Conservation (phyloP, 2,113 vertebrate species). For the Phycodurus eques region DNA sequence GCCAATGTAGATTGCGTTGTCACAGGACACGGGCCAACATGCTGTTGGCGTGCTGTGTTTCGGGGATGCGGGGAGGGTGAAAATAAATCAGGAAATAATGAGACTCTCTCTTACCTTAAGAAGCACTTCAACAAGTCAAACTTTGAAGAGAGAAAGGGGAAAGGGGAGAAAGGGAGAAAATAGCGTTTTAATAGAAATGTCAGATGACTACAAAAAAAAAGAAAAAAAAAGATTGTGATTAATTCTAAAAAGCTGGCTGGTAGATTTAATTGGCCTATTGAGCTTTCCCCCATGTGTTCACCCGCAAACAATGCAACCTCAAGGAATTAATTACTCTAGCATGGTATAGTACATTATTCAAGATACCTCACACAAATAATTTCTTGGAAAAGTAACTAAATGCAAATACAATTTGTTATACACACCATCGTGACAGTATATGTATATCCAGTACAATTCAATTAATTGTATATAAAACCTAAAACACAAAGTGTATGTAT, state of each 20-base stretch:
- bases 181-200: neutral
- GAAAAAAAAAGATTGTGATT: neutral
- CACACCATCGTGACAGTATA: too few relatives aligned
- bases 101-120: constrained; percentile 61
- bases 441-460: too few relatives aligned
- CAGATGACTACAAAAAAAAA: neutral
- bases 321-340: too few relatives aligned
- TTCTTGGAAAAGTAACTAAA: too few relatives aligned
- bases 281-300: neutral
- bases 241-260: constrained; percentile 8
- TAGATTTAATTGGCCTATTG: constrained; percentile 10
- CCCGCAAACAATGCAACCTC: too few relatives aligned
- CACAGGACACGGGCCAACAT: constrained; percentile 10
- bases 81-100: constrained; percentile 39
- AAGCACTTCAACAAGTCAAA: constrained; percentile 54
- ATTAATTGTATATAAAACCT: too few relatives aligned
- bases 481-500: too few relatives aligned
- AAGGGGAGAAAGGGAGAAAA: neutral
- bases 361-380: too few relatives aligned
- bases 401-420: too few relatives aligned
- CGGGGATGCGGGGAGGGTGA: constrained; percentile 38
- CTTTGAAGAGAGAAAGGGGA: constrained; percentile 39
- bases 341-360: too few relatives aligned
- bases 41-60: constrained; percentile 48
- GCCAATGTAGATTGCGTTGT: neutral